phyloP scores from a whole-genome alignment of 2,888 invertebrate genomes.

The Oscheius myriophilus region DNA sequence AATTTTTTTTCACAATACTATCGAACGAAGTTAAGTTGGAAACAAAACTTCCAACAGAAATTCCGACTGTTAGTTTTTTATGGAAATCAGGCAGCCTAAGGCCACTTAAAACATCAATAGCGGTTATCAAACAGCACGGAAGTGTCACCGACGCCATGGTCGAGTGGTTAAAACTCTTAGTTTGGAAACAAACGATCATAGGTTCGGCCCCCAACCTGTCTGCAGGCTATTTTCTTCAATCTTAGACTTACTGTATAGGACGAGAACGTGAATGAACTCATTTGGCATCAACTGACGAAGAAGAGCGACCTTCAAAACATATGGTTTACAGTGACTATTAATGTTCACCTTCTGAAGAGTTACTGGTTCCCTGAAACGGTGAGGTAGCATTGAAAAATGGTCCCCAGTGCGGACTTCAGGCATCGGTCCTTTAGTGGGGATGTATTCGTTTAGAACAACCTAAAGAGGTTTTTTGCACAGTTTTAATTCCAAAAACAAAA shows the following conservation, averaged over 20 bases:
- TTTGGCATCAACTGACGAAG: slow-evolving; percentile 56
- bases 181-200: too few species aligned
- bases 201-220: too few species aligned
- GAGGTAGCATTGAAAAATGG: slow-evolving; percentile 60
- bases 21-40: too few species aligned
- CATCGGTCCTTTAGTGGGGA: slow-evolving; percentile 43
- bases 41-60: too few species aligned
- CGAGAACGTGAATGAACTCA: slow-evolving; percentile 56
- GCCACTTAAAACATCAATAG: too few species aligned
- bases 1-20: too few species aligned
- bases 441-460: slow-evolving; percentile 58
- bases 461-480: slow-evolving; percentile 13
- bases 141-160: too few species aligned
- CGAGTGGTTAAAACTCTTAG: too few species aligned
- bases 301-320: slow-evolving; percentile 37
- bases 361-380: slow-evolving; percentile 54
- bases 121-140: too few species aligned
- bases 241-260: slow-evolving; percentile 54
- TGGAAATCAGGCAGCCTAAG: too few species aligned
- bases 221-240: too few species aligned
- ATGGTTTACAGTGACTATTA: neutral
- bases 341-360: slow-evolving; percentile 53
- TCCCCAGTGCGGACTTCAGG: slow-evolving; percentile 62
- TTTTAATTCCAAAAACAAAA: neutral
- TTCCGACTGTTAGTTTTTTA: too few species aligned